phyloP scores from a whole-genome alignment of 2,888 invertebrate species.

The Alloscopus bannaensis region DNA sequence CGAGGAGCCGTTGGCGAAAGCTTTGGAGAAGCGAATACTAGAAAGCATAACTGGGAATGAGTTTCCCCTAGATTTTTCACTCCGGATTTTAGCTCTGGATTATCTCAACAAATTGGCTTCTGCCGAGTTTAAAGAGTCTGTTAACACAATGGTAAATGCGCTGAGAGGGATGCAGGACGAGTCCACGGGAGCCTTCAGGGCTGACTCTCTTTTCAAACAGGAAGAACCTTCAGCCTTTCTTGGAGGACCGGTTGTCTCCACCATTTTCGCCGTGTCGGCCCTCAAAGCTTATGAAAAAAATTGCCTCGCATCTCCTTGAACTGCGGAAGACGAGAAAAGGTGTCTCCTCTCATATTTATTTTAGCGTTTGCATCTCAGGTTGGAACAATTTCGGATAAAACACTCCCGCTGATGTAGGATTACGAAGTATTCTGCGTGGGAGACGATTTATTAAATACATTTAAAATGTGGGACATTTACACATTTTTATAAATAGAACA shows the following conservation, averaged over 20 bases:
- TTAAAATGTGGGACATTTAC: too few species aligned
- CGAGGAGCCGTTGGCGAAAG: not conserved
- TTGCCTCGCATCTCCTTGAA: too few species aligned
- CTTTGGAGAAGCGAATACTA: constrained; percentile 10
- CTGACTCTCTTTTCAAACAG: constrained; percentile 21
- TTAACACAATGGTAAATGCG: not conserved
- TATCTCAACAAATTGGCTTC: not conserved
- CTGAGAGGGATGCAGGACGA: constrained; percentile 15
- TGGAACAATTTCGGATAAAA: too few species aligned
- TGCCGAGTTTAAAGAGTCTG: not conserved
- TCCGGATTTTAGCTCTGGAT: constrained; percentile 6
- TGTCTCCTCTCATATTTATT: too few species aligned
- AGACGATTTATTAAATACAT: too few species aligned
- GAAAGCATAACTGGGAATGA: too few species aligned
- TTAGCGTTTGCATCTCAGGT: too few species aligned
- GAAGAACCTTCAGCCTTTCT: not conserved
- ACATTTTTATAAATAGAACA: too few species aligned
- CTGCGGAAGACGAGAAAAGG: too few species aligned
- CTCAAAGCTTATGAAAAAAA: not conserved
- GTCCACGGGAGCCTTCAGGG: not conserved
- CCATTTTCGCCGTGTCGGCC: constrained; percentile 26
- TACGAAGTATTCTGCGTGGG: too few species aligned
- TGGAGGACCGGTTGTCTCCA: constrained; percentile 11
- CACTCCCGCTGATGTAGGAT: too few species aligned
- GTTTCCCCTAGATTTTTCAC: constrained; percentile 15